These are phyloP conservation scores for Fragum sueziense DNA, from an alignment of 2,888 invertebrate species.

Conservation along the genomic window DNA sequence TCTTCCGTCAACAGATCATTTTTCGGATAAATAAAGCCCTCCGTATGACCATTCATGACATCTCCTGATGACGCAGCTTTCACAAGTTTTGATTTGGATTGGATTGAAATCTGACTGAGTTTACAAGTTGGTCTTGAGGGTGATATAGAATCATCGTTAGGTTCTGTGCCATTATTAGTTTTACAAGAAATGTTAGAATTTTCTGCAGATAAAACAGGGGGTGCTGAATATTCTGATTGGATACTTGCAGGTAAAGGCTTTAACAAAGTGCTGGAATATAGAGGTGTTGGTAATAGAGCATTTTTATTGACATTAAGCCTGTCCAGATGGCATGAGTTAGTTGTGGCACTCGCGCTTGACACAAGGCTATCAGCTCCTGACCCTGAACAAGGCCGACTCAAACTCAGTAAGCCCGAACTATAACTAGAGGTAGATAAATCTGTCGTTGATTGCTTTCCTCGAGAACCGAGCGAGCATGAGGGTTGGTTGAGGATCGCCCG, in stretches of 20 bases:
- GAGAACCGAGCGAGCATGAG: conserved; percentile 52
- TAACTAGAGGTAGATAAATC: neutral
- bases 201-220: neutral
- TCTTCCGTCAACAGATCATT: conserved; percentile 54
- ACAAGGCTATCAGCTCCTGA: neutral
- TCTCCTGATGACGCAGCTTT: conserved; percentile 25
- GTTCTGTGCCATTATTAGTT: neutral
- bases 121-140: neutral
- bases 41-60: conserved; percentile 27
- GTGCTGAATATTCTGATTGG: neutral
- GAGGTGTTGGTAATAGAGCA: conserved; percentile 1
- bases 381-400: neutral
- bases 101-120: conserved; percentile 7
- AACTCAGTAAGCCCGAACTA: neutral
- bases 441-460: conserved; percentile 33
- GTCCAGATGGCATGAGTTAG: neutral
- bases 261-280: neutral
- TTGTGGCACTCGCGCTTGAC: neutral
- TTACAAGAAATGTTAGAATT: neutral
- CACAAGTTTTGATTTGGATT: neutral
- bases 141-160: neutral
- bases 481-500: conserved; percentile 44
- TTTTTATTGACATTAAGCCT: conserved; percentile 2
- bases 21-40: conserved; percentile 47
- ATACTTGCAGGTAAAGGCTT: neutral